Conservation (phyloP, 1,140 invertebrate species). For the Danaus plexippus region DNA sequence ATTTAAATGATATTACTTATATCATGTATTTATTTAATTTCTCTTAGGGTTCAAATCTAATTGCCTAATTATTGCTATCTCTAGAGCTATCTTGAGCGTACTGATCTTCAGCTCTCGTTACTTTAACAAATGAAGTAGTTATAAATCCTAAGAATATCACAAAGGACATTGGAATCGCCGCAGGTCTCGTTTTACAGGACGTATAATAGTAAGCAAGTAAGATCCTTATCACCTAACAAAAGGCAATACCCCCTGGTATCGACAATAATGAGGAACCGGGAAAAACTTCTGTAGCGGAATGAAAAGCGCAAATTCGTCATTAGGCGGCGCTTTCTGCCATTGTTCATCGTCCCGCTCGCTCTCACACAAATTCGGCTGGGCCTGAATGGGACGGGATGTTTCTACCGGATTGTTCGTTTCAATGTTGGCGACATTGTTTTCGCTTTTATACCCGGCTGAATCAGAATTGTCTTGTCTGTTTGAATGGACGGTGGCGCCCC, state of each 20-base stretch:
- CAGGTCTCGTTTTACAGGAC: conserved; percentile 24
- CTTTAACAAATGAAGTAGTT: conserved; percentile 1
- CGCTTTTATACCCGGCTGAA: conserved; percentile 70
- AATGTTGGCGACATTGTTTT: conserved; percentile 71
- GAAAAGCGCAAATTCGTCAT: conserved; percentile 72
- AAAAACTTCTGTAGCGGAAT: conserved; percentile 71
- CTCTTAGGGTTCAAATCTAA: too few relatives aligned
- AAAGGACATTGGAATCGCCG: conserved; percentile 23
- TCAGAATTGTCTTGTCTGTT: conserved; percentile 73
- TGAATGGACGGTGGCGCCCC: conserved; percentile 66
- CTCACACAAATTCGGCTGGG: conserved; percentile 19
- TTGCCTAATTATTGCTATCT: too few relatives aligned
- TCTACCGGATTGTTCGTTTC: conserved; percentile 70
- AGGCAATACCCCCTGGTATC: conserved; percentile 55
- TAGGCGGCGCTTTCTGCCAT: conserved; percentile 68
- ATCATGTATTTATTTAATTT: too few relatives aligned
- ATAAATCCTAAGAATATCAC: conserved; percentile 21
- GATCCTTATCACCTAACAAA: conserved; percentile 59
- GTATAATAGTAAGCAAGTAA: conserved; percentile 33
- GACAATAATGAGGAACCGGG: conserved; percentile 68
- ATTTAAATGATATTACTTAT: too few relatives aligned
- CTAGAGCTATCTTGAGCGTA: too few relatives aligned
- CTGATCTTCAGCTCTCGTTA: too few relatives aligned
- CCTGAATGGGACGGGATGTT: conserved; percentile 55
- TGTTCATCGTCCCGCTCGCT: conserved; percentile 50